Conservation (phyloP, 2,797 vertebrate genomes). For the Clarias fuscus region DNA sequence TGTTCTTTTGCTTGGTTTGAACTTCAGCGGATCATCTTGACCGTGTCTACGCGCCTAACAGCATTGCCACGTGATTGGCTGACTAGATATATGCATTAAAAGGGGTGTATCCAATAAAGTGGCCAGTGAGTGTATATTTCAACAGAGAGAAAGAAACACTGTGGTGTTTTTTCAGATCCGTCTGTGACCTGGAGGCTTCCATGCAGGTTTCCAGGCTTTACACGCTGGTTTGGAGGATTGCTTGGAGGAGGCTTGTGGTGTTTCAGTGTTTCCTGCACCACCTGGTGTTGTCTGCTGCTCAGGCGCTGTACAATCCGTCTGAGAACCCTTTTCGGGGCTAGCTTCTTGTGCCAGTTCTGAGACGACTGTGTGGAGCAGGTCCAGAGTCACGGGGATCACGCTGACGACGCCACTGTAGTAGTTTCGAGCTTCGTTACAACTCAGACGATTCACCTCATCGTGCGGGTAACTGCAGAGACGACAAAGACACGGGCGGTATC, state of each 20-base stretch:
- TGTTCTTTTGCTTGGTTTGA: too few relatives aligned
- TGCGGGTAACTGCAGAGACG: slow-evolving; percentile 74
- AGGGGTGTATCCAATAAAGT: too few relatives aligned
- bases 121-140: too few relatives aligned
- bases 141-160: too few relatives aligned
- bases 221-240: slow-evolving; percentile 10
- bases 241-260: slow-evolving; percentile 6
- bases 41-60: too few relatives aligned
- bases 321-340: not conserved
- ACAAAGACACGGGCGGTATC: not conserved
- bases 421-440: slow-evolving; percentile 75
- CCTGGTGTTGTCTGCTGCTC: not conserved
- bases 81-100: too few relatives aligned
- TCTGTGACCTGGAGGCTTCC: slow-evolving; percentile 74
- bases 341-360: not conserved
- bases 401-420: slow-evolving; percentile 80
- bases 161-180: slow-evolving; percentile 9
- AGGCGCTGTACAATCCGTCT: not conserved
- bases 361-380: slow-evolving; percentile 65
- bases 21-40: too few relatives aligned
- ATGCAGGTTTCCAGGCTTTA: slow-evolving; percentile 63
- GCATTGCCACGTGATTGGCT: too few relatives aligned
- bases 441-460: slow-evolving; percentile 75
- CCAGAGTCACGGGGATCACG: slow-evolving; percentile 75
- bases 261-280: slow-evolving; percentile 8